These are phyloP conservation scores for Lamellibrachia satsuma DNA, from an alignment of 2,888 invertebrate species.

Conservation along the genomic window DNA sequence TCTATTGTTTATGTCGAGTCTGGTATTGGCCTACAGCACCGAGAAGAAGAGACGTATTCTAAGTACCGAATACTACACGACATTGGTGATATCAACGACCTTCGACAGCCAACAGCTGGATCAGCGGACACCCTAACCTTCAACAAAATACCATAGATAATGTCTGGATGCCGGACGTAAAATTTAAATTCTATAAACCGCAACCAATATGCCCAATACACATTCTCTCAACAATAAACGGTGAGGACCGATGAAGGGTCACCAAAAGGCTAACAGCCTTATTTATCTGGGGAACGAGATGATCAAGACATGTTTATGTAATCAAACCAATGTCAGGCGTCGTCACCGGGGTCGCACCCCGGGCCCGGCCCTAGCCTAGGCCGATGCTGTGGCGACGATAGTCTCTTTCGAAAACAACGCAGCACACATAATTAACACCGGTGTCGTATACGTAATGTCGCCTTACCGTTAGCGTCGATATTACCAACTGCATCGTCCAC, in stretches of 20 bases:
- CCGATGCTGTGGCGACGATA: background rate
- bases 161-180: background rate
- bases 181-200: background rate
- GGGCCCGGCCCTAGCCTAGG: too few species aligned
- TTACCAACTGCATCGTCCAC: background rate
- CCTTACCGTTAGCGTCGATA: background rate
- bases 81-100: slow-evolving; percentile 7
- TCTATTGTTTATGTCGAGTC: background rate
- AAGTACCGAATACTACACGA: background rate
- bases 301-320: too few species aligned
- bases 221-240: background rate
- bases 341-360: too few species aligned
- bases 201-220: background rate
- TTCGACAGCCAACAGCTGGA: background rate
- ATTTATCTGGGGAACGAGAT: too few species aligned
- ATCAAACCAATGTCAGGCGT: too few species aligned
- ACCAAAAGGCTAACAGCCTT: too few species aligned
- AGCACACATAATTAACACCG: background rate
- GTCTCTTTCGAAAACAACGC: background rate
- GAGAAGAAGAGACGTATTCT: background rate
- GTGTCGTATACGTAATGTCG: background rate
- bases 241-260: background rate
- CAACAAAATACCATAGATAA: background rate
- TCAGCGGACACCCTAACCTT: background rate
- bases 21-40: too few species aligned